Evolutionary conservation across 2,113 vertebrate genomes (phyloP).

Genomic region (Monopterus albus): DNA sequence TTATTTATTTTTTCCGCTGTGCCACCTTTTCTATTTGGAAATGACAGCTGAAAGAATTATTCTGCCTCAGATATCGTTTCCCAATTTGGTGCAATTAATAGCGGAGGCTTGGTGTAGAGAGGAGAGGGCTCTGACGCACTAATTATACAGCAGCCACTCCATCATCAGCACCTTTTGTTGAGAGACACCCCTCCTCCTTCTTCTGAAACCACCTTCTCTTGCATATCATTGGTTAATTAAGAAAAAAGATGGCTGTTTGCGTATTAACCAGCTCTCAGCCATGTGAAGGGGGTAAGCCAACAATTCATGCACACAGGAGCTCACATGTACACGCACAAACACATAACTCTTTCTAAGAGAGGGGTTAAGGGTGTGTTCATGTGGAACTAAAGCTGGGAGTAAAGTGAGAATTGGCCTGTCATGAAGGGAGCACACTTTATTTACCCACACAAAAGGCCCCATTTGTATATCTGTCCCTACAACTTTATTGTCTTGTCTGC

Average conservation of each 20-base stretch:
- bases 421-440: slow-evolving; percentile 95
- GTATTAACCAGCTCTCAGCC: slow-evolving; percentile 82
- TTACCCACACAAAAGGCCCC: slow-evolving; percentile 97
- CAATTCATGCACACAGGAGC: not conserved
- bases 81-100: slow-evolving; percentile 99
- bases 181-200: slow-evolving; percentile 81
- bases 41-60: slow-evolving; percentile 99
- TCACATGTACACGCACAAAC: slow-evolving; percentile 16
- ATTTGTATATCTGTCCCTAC: slow-evolving; percentile 95
- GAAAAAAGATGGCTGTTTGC: slow-evolving; percentile 98
- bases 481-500: slow-evolving; percentile 93
- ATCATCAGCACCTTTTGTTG: slow-evolving; percentile 99
- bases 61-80: slow-evolving; percentile 98
- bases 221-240: slow-evolving; percentile 99
- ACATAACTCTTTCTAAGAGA: slow-evolving; percentile 56
- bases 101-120: slow-evolving; percentile 93
- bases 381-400: slow-evolving; percentile 91
- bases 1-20: slow-evolving; percentile 82
- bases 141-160: slow-evolving; percentile 99
- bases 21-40: slow-evolving; percentile 77
- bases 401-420: slow-evolving; percentile 95
- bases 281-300: not conserved
- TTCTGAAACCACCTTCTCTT: slow-evolving; percentile 63
- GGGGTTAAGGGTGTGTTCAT: slow-evolving; percentile 87
- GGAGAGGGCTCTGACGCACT: slow-evolving; percentile 96